Evolutionary conservation across 2,888 invertebrate species (phyloP).

Genomic region (Clunio marinus): DNA sequence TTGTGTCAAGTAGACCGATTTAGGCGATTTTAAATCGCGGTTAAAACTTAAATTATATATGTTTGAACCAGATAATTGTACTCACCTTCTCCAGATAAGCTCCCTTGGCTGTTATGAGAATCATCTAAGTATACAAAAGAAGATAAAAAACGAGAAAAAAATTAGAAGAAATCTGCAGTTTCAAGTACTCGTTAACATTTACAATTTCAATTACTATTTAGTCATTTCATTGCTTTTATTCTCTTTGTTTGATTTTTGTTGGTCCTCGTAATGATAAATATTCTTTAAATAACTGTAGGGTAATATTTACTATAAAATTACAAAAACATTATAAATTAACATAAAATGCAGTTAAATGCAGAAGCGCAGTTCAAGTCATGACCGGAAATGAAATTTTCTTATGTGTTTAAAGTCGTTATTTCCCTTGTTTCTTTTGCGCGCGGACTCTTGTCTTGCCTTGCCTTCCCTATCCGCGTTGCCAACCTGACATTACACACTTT

Average conservation of each 20-base stretch:
- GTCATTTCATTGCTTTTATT: no score
- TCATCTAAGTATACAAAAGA: slow-evolving; percentile 29
- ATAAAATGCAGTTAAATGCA: slow-evolving; percentile 22
- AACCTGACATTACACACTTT: slow-evolving; percentile 6
- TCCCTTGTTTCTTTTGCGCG: slow-evolving; percentile 14
- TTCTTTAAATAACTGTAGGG: no score
- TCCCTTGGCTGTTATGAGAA: slow-evolving; percentile 43
- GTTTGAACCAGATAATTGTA: no score
- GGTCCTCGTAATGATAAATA: no score
- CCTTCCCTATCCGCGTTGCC: slow-evolving; percentile 13
- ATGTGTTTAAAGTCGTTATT: neutral
- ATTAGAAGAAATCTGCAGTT: no score
- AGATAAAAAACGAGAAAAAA: slow-evolving; percentile 15
- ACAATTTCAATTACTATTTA: no score
- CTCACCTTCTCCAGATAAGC: slow-evolving; percentile 51
- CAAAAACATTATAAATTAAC: neutral
- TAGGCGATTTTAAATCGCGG: no score
- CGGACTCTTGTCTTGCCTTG: neutral
- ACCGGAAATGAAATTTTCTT: slow-evolving; percentile 15
- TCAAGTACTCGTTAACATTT: no score
- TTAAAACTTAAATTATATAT: no score
- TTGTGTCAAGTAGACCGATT: no score
- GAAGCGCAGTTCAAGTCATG: slow-evolving; percentile 1
- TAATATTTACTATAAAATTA: no score
- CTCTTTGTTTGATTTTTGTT: no score